phyloP scores from a whole-genome alignment of 2,888 invertebrate genomes.

The Zelleria hepariella region DNA sequence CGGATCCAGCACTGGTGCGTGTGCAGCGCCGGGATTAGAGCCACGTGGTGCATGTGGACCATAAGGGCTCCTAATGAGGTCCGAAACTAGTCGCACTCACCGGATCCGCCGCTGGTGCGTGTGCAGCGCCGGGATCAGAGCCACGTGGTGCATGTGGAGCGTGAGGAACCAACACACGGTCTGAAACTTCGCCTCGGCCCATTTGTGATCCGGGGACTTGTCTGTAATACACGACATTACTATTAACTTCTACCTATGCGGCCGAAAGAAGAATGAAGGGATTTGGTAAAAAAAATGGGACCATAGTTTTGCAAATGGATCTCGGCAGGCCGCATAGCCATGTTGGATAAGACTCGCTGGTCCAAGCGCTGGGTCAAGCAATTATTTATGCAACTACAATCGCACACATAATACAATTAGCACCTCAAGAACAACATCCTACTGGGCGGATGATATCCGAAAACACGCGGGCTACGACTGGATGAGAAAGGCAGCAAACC shows the following conservation, averaged over 20 bases:
- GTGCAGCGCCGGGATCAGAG: slow-evolving; percentile 89
- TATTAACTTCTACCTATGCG: not conserved
- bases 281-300: no score
- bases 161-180: slow-evolving; percentile 98
- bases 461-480: no score
- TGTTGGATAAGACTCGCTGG: no score
- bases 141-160: slow-evolving; percentile 93
- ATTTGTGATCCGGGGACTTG: slow-evolving; percentile 67
- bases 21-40: slow-evolving; percentile 89
- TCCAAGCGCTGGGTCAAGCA: no score
- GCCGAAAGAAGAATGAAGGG: no score
- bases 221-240: slow-evolving; percentile 21
- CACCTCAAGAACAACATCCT: no score
- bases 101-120: slow-evolving; percentile 72
- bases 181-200: slow-evolving; percentile 90
- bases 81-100: slow-evolving; percentile 84
- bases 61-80: slow-evolving; percentile 98
- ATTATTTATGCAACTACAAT: no score
- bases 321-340: no score
- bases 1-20: slow-evolving; percentile 72
- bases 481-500: no score
- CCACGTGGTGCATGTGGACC: slow-evolving; percentile 93
- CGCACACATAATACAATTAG: no score
- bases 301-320: no score
- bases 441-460: no score